Evolutionary conservation across 1,140 invertebrate species (phyloP).

Genomic region (Asbolus verrucosus): DNA sequence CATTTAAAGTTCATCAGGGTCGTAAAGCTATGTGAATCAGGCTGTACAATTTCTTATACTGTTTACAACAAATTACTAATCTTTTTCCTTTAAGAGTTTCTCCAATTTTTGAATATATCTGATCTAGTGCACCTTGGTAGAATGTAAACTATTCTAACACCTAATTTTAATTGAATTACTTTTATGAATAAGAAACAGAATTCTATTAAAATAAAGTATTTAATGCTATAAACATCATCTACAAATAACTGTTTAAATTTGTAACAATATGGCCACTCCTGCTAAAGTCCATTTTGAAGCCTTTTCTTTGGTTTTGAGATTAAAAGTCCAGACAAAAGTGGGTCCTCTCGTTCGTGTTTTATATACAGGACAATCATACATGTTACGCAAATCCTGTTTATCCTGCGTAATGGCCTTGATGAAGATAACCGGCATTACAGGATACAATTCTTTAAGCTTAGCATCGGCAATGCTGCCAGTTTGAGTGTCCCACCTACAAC

Average conservation of each 20-base stretch:
- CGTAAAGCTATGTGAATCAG: no score
- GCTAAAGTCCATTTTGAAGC: constrained; percentile 92
- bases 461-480: constrained; percentile 85
- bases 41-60: no score
- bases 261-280: constrained; percentile 89
- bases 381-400: constrained; percentile 86
- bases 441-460: constrained; percentile 89
- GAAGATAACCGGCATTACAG: constrained; percentile 92
- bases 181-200: no score
- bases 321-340: constrained; percentile 97
- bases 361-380: constrained; percentile 95
- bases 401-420: constrained; percentile 89
- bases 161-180: no score
- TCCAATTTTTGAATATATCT: no score
- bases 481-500: constrained; percentile 79
- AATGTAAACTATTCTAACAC: no score
- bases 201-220: constrained; percentile 24
- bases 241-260: constrained; percentile 67
- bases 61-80: no score
- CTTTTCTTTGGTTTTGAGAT: constrained; percentile 90
- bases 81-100: no score
- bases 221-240: constrained; percentile 3
- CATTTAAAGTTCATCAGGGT: no score
- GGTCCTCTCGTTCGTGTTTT: constrained; percentile 88
- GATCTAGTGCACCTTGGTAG: no score